Conservation (phyloP, 2,888 invertebrate genomes). For the Poecilus cupreus region DNA sequence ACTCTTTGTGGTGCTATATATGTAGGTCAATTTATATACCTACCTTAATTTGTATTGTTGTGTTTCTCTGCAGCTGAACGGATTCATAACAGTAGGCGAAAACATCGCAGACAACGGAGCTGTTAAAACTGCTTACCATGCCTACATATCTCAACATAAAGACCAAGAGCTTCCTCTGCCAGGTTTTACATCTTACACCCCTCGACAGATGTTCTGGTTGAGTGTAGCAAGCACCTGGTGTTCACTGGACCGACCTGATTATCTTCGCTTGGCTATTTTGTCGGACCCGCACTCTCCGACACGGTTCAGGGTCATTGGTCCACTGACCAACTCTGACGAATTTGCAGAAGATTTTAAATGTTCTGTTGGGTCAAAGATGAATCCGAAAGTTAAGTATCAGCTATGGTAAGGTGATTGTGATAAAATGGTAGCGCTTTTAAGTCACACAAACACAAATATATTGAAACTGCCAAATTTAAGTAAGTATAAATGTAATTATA, state of each 20-base stretch:
- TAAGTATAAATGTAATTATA: no score
- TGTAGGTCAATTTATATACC: no score
- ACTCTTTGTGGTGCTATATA: no score
- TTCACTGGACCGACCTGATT: constrained; percentile 81
- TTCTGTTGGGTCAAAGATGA: constrained; percentile 77
- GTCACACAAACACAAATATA: no score
- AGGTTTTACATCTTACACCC: constrained; percentile 68
- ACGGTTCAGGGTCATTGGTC: constrained; percentile 75
- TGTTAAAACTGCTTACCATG: constrained; percentile 89
- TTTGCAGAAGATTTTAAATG: constrained; percentile 80
- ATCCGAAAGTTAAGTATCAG: constrained; percentile 77
- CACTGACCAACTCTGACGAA: constrained; percentile 78
- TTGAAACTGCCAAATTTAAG: not conserved
- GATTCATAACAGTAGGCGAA: constrained; percentile 93
- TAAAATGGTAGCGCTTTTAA: not conserved
- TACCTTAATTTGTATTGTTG: no score
- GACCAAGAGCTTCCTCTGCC: constrained; percentile 1
- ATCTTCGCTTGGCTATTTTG: constrained; percentile 83
- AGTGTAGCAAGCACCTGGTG: constrained; percentile 93
- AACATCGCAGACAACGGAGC: constrained; percentile 98
- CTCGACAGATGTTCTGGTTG: constrained; percentile 71
- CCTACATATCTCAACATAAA: constrained; percentile 80
- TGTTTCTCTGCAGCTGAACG: constrained; percentile 81
- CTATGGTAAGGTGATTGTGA: constrained; percentile 74
- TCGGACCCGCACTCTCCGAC: constrained; percentile 86